Conservation (phyloP, 2,113 vertebrate genomes). For the Tonatia bakeri region DNA sequence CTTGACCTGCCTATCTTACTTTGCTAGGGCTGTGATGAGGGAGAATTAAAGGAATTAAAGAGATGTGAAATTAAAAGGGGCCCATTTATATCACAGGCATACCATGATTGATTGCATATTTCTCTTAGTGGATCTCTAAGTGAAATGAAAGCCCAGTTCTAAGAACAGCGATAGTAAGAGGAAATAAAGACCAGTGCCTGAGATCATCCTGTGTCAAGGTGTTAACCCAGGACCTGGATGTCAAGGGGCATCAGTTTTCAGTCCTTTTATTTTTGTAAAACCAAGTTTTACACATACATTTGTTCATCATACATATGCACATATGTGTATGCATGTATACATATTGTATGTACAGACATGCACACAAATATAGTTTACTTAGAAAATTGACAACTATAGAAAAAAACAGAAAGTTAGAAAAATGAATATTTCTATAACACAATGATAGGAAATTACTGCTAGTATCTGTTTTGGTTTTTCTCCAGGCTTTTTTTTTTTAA, state of each 20-base stretch:
- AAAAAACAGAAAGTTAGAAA: not conserved
- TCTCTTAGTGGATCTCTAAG: not conserved
- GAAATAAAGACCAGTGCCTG: not conserved
- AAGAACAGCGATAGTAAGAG: not conserved
- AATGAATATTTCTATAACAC: not conserved
- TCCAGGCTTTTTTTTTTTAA: not conserved
- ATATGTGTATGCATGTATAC: not conserved
- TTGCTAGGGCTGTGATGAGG: not conserved
- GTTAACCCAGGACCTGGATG: too few relatives aligned
- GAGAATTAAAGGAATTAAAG: not conserved
- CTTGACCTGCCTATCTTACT: not conserved
- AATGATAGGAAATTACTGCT: not conserved
- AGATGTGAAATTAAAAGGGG: not conserved
- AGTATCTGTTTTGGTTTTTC: not conserved
- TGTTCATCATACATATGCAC: not conserved
- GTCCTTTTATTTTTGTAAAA: not conserved
- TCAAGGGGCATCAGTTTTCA: rapidly evolving
- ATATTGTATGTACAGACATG: not conserved
- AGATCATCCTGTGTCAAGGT: not conserved
- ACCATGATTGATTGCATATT: not conserved
- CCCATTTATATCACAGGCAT: not conserved
- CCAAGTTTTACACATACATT: not conserved
- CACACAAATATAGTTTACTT: not conserved
- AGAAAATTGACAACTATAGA: not conserved
- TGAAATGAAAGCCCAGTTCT: not conserved